Evolutionary conservation across 2,113 vertebrate genomes (phyloP), one percentile per base, ranked within the genome.

Genomic region (Calonectris borealis): DNA sequence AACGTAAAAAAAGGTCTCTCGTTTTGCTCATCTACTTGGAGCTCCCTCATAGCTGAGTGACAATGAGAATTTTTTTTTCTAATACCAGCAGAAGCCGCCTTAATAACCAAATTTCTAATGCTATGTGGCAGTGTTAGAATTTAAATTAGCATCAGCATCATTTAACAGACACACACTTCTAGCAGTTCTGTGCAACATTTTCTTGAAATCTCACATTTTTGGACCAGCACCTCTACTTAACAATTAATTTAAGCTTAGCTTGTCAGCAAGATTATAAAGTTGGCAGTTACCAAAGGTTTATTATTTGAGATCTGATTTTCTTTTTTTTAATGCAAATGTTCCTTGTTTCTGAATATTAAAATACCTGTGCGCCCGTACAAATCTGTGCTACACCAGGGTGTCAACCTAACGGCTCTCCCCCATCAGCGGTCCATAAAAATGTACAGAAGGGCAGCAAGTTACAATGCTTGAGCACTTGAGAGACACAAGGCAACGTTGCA

Each of bases 341-440:
- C 54, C 13, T 44, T 49, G 19, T 71, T 89, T 65, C 44, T 72
- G 15, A 26, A 9, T 72, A 49, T 29, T 31, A n/a, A 48, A 40
- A 25, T 34, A 20, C 8, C 8, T 9, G 7, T 21, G 22, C 1
- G 1, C 4, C 8, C 1, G 0, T 15, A 17, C 6, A 31, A 25
- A 36, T 40, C 12, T 26, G 11, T 62, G 24, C 38, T 32, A 22
- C 9, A 21, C 14, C 9, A 16, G 26, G 5, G 3, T 55, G 34
- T 44, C 36, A 60, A 58, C 21, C 11, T 18, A 40, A 11, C 0
- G 3, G 3, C 70, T 52, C 26, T 71, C 76, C 16, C 52, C 8
- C 18, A 3, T 72, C 40, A 16, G 11, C 13, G 16, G 18, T 52
- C 34, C 10, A 1, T 90, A 29, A 20, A 83, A 46, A 20, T 2